Conservation (phyloP, 2,888 invertebrate species). For the Eupithecia subumbrata region DNA sequence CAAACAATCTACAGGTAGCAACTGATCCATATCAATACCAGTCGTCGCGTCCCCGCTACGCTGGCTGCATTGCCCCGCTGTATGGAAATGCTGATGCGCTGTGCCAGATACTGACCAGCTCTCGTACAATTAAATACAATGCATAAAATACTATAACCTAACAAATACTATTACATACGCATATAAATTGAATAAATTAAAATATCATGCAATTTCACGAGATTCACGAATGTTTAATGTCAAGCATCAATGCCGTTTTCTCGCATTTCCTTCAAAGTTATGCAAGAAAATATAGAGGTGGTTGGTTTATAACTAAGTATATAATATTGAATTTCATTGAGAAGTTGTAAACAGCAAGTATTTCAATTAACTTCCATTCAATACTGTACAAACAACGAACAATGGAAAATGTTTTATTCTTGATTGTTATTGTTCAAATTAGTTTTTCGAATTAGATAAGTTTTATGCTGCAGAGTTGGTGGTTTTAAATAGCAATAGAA, state of each 20-base stretch:
- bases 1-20: too few species aligned
- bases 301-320: not conserved
- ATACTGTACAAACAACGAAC: not conserved
- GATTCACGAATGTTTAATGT: not conserved
- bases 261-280: not conserved
- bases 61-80: too few species aligned
- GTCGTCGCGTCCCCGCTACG: too few species aligned
- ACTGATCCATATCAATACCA: too few species aligned
- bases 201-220: not conserved
- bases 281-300: not conserved
- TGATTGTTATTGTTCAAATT: not conserved
- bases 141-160: too few species aligned
- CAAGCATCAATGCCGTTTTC: not conserved
- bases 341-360: conserved; percentile 5
- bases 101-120: too few species aligned
- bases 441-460: not conserved
- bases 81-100: too few species aligned
- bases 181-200: too few species aligned
- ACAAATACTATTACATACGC: too few species aligned
- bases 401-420: conserved; percentile 5
- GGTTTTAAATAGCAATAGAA: not conserved
- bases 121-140: too few species aligned
- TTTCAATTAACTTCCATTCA: conserved; percentile 10
- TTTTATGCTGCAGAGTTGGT: not conserved
- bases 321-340: not conserved